A percentile compares a stretch with the other conserved stretches of the same genome.
Evolutionary conservation across 2,797 vertebrate species (phyloP).

Genomic region (Onychomys leucogaster): DNA sequence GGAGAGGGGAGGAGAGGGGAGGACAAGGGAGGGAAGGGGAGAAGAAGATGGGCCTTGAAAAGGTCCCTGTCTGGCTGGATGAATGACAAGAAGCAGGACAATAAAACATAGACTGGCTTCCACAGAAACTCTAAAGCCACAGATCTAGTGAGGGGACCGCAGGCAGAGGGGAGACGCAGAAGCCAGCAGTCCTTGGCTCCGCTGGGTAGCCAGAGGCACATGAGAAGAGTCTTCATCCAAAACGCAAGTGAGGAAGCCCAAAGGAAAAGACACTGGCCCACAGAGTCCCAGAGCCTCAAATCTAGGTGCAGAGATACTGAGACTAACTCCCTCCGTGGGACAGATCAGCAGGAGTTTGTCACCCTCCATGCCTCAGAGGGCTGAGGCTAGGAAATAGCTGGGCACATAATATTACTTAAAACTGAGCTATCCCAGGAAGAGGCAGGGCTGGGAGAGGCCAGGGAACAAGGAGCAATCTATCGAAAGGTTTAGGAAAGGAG

Average conservation of each 20-base stretch:
- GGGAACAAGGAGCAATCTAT: background rate
- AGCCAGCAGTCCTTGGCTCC: background rate
- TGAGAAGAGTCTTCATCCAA: background rate
- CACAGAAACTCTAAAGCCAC: background rate
- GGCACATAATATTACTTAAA: background rate
- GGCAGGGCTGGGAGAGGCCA: background rate
- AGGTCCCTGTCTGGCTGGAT: background rate
- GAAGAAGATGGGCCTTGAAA: background rate
- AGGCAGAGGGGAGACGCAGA: background rate
- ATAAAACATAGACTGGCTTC: background rate
- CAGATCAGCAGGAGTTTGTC: background rate
- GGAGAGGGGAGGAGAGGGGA: too few relatives aligned
- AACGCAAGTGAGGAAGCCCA: background rate
- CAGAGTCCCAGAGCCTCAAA: background rate
- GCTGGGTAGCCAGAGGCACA: background rate
- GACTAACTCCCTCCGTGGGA: background rate
- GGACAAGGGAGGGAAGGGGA: too few relatives aligned
- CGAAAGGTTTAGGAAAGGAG: background rate
- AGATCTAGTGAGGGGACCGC: background rate
- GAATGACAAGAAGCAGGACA: background rate
- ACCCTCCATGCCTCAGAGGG: background rate
- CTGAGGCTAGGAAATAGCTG: background rate
- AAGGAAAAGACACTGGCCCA: background rate
- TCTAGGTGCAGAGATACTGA: background rate
- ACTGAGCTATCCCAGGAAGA: background rate